Evolutionary conservation across 2,797 vertebrate species (phyloP), one percentile per base, ranked within the genome.

Genomic region (Etheostoma perlongum): DNA sequence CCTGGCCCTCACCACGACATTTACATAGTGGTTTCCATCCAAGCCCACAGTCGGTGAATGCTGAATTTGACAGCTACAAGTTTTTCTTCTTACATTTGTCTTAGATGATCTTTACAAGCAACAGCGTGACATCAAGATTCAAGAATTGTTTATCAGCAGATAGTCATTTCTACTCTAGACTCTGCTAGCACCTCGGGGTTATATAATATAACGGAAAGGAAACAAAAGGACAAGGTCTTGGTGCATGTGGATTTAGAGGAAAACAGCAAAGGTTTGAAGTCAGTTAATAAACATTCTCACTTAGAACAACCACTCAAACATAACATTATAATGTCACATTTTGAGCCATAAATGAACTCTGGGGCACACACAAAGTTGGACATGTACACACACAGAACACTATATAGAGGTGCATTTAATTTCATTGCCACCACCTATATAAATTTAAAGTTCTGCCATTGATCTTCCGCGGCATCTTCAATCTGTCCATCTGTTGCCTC

Each of bases 11-110:
- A 71, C 36, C 25, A 15, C 19, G 33, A 55, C 44, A 80, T 80
- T 71, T 73, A 71, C 72, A 81, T 61, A 67, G 72, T 4, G 48
- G 76, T 81, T 74, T 46, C 62, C 25, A 36, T 67, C 18, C 13
- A 19, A 42, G 44, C 36, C 57, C 23, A 25, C 57, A 36, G 62
- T 62, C 40, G 1, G 21, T 66, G 44, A 54, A 62, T 44, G 55
- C 18, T 42, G 44, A 14, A 25, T 70, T 36, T 25, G 48, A 72
- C 23, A 54, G 60, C 59, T 46, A 14, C 23, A 48, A 67, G 66
- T 69, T 65, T 61, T 44, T 53, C 25, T 48, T 25, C 9, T 55
- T 23, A 33, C 52, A 48, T 69, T 27, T 55, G 23, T 67, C 44
- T 47, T 12, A 33, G 9, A 51, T 46, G 13, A 53, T 48, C n/a